These are phyloP conservation scores for Crenuchus spilurus DNA, from an alignment of 2,797 vertebrate genomes.

Conservation along the genomic window DNA sequence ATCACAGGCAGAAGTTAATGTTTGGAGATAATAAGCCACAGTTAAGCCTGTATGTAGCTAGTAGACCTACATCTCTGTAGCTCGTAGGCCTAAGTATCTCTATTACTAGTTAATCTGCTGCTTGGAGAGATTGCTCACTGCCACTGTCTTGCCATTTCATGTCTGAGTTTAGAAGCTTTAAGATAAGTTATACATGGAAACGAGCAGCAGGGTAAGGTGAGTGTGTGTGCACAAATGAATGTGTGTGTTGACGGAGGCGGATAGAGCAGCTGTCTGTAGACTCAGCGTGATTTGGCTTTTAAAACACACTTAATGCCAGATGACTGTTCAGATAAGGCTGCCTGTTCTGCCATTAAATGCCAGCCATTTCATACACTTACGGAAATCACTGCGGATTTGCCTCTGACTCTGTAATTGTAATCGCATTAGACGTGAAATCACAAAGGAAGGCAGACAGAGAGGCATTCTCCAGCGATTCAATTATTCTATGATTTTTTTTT, in stretches of 20 bases:
- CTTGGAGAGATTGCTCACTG: too few species aligned
- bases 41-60: too few species aligned
- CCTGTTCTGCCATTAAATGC: slow-evolving; percentile 39
- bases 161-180: too few species aligned
- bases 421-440: slow-evolving; percentile 45
- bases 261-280: slow-evolving; percentile 15
- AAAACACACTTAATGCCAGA: slow-evolving; percentile 42
- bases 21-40: too few species aligned
- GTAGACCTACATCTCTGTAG: too few species aligned
- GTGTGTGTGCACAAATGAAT: slow-evolving; percentile 7
- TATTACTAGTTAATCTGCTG: too few species aligned
- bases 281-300: slow-evolving; percentile 33
- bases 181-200: too few species aligned
- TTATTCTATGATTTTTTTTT: slow-evolving; percentile 29
- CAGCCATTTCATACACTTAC: slow-evolving; percentile 30
- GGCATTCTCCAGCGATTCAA: slow-evolving; percentile 32
- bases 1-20: too few species aligned
- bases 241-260: slow-evolving; percentile 16
- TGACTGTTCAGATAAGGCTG: slow-evolving; percentile 47
- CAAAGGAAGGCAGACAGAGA: slow-evolving; percentile 39
- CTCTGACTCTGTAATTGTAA: slow-evolving; percentile 47
- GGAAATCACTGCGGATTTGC: slow-evolving; percentile 45
- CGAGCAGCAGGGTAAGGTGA: neutral
- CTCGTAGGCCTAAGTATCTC: too few species aligned
- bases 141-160: too few species aligned